Conservation (phyloP, 2,888 invertebrate genomes). For the Megamerina dolium region DNA sequence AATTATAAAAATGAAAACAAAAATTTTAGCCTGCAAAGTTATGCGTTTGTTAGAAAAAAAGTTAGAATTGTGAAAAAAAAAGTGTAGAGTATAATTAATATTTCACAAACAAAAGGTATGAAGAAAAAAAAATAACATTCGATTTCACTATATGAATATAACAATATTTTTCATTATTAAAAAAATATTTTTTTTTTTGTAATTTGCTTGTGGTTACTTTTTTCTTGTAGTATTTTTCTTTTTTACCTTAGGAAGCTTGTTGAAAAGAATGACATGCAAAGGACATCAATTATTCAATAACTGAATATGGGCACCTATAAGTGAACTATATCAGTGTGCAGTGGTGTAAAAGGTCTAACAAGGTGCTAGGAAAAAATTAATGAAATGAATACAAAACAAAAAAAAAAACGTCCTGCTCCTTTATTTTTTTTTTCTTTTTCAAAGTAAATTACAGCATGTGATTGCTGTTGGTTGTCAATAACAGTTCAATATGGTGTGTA, state of each 20-base stretch:
- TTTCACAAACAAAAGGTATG: slow-evolving; percentile 32
- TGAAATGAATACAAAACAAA: no score
- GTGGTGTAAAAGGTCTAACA: slow-evolving; percentile 7
- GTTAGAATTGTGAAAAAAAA: not conserved
- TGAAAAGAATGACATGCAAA: slow-evolving; percentile 27
- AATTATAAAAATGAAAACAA: not conserved
- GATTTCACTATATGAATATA: no score
- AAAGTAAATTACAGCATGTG: not conserved
- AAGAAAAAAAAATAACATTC: slow-evolving; percentile 18
- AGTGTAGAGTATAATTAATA: slow-evolving; percentile 27
- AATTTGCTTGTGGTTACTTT: no score
- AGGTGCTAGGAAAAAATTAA: slow-evolving; percentile 14
- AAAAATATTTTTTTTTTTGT: no score
- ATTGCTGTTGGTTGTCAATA: slow-evolving; percentile 12
- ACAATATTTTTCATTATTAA: no score
- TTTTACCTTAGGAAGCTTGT: slow-evolving; percentile 22
- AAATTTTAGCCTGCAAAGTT: not conserved
- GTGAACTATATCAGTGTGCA: no score
- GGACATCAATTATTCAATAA: slow-evolving; percentile 25
- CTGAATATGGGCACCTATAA: no score
- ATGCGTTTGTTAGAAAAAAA: not conserved
- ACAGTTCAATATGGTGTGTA: slow-evolving; percentile 13
- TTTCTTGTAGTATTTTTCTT: no score
- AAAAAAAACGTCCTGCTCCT: no score
- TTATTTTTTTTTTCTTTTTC: not conserved